Conservation (phyloP, 2,797 vertebrate species). For the Pelodytes ibericus region DNA sequence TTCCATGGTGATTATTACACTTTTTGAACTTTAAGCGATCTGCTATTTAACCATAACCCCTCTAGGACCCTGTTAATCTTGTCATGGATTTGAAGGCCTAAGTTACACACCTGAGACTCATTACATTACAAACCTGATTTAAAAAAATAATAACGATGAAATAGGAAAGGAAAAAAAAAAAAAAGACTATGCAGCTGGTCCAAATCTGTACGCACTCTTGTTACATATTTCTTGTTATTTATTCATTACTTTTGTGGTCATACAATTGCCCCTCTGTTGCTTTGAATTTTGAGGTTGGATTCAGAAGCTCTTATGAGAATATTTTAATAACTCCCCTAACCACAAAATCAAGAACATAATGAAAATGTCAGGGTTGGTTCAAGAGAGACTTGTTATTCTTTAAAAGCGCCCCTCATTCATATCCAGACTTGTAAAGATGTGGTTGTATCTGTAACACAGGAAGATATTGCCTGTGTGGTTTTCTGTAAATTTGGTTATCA, state of each 20-base stretch:
- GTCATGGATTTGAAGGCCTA: no score
- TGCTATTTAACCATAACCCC: no score
- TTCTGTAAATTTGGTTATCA: slow-evolving; percentile 35
- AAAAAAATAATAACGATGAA: no score
- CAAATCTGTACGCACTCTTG: not conserved
- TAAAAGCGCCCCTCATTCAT: slow-evolving; percentile 24
- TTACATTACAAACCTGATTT: no score
- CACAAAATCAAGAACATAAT: slow-evolving; percentile 41
- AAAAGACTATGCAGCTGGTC: not conserved
- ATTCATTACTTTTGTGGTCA: slow-evolving; percentile 45
- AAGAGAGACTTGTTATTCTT: slow-evolving; percentile 25
- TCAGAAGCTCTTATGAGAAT: slow-evolving; percentile 33
- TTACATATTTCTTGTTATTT: slow-evolving; percentile 30
- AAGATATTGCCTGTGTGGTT: slow-evolving; percentile 7
- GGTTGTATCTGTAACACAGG: slow-evolving; percentile 17
- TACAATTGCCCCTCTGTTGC: slow-evolving; percentile 34
- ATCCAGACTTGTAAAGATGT: slow-evolving; percentile 25
- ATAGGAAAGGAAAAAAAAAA: no score
- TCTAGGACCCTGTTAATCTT: no score
- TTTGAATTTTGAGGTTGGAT: slow-evolving; percentile 24
- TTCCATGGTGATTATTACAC: no score
- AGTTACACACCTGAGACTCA: no score
- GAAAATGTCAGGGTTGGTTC: slow-evolving; percentile 30
- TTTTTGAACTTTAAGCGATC: no score
- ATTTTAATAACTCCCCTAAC: slow-evolving; percentile 40